Conservation (phyloP, 2,797 vertebrate species). For the Pipistrellus nathusii region DNA sequence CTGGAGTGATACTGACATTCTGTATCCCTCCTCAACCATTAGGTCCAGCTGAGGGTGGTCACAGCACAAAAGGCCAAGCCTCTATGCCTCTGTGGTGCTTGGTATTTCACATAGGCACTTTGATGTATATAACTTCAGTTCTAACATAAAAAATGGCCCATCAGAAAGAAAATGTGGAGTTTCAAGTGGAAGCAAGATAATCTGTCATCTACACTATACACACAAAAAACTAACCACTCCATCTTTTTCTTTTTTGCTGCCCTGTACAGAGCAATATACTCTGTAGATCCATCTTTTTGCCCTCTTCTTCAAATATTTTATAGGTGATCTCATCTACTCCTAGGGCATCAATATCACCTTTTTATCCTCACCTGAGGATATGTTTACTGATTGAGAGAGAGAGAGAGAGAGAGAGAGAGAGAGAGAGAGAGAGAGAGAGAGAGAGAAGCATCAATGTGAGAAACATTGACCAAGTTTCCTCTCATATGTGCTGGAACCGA, state of each 20-base stretch:
- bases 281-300: neutral
- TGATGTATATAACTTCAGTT: neutral
- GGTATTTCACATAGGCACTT: neutral
- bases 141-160: neutral
- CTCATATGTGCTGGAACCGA: neutral
- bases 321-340: neutral
- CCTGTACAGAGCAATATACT: neutral
- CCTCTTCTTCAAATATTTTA: neutral
- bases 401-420: no score
- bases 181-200: slow-evolving; percentile 14
- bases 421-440: neutral
- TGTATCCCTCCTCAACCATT: neutral
- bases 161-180: neutral
- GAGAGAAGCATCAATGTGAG: neutral
- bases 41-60: neutral
- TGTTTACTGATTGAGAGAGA: neutral
- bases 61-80: neutral
- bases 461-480: neutral
- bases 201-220: neutral
- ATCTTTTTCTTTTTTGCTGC: neutral
- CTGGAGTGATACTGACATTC: neutral
- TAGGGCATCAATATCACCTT: neutral
- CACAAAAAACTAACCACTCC: neutral
- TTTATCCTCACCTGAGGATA: neutral
- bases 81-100: neutral